Evolutionary conservation across 2,888 invertebrate species (phyloP), one percentile per base, ranked within the genome.

Genomic region (Coelinius sp.): DNA sequence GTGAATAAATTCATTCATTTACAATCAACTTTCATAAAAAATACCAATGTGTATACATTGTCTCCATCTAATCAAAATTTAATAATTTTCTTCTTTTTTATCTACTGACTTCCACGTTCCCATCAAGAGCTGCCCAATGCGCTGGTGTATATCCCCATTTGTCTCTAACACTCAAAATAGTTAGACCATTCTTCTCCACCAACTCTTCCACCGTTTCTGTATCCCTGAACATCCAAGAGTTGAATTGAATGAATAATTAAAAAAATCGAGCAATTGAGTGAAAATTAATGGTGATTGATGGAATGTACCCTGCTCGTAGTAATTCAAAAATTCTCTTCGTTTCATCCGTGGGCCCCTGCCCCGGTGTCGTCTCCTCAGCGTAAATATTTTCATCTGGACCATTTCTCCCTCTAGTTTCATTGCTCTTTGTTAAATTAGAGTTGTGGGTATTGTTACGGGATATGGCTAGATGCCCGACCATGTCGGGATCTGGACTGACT

Each of bases 71-170:
- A n/a, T n/a, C n/a, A n/a, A n/a, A n/a, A n/a, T n/a, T n/a, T n/a
- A n/a, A n/a, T n/a, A n/a, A 70, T 35, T 46, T 10, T 25, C 44
- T 31, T 14, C 63, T 38, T 20, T 20, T 6, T 14, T 38, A 3
- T 10, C 10, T 44, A 73, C 78, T 70, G 74, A 86, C 92, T 78
- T 95, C 94, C n/a, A 95, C 94, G 85, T 95, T 95, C 31, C 97
- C 97, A 84, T 96, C 96, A 63, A 97, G 89, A 49, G 95, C 94
- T 0, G 94, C 95, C 97, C 97, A 97, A 86, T 97, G 97, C 22
- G 96, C 96, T 0, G 96, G 95, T 0, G 97, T 97, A 88, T 97
- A 96, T 17, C 97, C 97, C 90, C 96, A 96, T 84, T 95, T 94
- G 88, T 97, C 97, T 20, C 96, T 91, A 0, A 94, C 93, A 69